Base-by-base conservation (phyloP, 2,797 vertebrate genomes). In the Takifugu ocellatus region DNA sequence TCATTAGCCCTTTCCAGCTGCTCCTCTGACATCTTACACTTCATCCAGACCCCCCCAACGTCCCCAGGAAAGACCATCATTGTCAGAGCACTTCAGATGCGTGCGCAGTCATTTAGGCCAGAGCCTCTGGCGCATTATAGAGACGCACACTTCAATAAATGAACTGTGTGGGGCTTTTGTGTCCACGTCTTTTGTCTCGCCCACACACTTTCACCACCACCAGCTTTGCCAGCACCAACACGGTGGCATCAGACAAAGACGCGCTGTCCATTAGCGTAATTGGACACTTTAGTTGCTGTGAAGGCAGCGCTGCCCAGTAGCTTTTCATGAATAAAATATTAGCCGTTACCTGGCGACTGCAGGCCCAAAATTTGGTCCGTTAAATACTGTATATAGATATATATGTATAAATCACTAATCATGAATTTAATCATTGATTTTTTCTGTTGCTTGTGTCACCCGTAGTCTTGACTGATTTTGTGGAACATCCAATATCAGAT, bases 1-100 rank as follows among this genome's bases (percentile, higher is more conserved):
- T 85, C 83, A 88, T 89, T 85, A 85, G 74, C 69, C 70, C 64
- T 72, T 69, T 87, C 83, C 85, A 88, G 78, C 84, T 84, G 87
- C 59, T 86, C 51, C 59, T 86, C 51, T 84, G 86, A 89, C 76
- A 82, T 80, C 83, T 59, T 76, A 68, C 75, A 66, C 80, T 84
- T 75, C 59, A 77, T 81, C 77, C 71, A 63, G 68, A 68, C 31
- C 7, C 57, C 72, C 51, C 60, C 42, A 17, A 59, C 8, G 1
- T 72, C 72, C 1, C 54, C 36, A 49, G 14, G 10, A 66, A 65
- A 59, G 11, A 17, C 49, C 3, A 0, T 5, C 29, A 1, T 63
- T 29, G 54, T 64, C 61, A 50, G 51, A 60, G 25, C 60, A 36
- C 61, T 59, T 51, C 62, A 66, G 71, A 61, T 63, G 68, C 65